A percentile compares a stretch with the other conserved stretches of the same genome.
Conservation (phyloP, 2,888 invertebrate species). For the Philonicus albiceps region DNA sequence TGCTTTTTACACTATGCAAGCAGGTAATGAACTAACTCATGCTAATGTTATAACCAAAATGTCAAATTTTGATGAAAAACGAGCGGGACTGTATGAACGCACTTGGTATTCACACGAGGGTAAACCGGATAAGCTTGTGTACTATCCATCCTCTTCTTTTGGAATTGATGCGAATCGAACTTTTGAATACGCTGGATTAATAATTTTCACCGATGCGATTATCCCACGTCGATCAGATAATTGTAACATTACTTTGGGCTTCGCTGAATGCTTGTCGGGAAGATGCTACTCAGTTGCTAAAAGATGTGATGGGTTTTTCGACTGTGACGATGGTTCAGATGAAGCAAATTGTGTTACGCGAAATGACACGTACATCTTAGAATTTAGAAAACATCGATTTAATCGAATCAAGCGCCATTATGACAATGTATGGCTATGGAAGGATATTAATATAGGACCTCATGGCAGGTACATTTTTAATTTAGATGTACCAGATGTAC, state of each 20-base stretch:
- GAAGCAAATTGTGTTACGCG: constrained; percentile 77
- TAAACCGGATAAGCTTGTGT: constrained; percentile 83
- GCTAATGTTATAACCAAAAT: constrained; percentile 87
- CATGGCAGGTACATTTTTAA: constrained; percentile 89
- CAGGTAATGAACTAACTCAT: constrained; percentile 88
- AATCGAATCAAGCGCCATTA: constrained; percentile 90
- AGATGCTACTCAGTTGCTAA: constrained; percentile 79
- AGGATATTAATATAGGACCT: constrained; percentile 90
- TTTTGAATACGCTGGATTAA: constrained; percentile 86
- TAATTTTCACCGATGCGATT: constrained; percentile 90
- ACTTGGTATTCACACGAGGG: constrained; percentile 85
- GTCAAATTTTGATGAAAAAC: constrained; percentile 83
- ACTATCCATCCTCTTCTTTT: constrained; percentile 88
- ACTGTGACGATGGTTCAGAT: constrained; percentile 87
- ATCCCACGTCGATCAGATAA: constrained; percentile 72
- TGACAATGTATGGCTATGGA: constrained; percentile 96
- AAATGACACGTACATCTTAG: constrained; percentile 73
- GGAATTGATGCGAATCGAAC: constrained; percentile 95
- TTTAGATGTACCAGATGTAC: constrained; percentile 81
- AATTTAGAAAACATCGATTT: constrained; percentile 82
- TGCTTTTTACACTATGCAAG: constrained; percentile 91
- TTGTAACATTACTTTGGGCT: constrained; percentile 79
- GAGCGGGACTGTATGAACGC: constrained; percentile 83
- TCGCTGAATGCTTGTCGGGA: constrained; percentile 81
- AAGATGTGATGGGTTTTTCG: constrained; percentile 78